Conservation (phyloP, 2,797 vertebrate species). For the Choloepus didactylus region DNA sequence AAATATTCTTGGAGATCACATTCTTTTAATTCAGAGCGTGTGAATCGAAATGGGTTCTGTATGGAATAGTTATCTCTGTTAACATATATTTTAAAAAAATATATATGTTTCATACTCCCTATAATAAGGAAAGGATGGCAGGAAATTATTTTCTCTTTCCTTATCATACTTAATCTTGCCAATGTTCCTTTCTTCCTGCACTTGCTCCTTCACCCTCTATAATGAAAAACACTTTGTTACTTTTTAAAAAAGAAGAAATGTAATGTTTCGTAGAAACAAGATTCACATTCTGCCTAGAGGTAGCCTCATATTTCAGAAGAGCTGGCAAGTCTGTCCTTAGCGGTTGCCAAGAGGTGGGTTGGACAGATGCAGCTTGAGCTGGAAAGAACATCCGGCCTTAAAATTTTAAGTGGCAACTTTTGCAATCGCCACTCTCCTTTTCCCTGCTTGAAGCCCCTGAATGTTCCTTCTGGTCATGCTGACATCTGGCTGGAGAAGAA, state of each 20-base stretch:
- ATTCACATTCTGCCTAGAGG: slow-evolving; percentile 14
- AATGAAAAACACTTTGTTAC: slow-evolving; percentile 36
- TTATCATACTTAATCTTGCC: slow-evolving; percentile 38
- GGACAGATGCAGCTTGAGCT: slow-evolving; percentile 65
- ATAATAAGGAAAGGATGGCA: slow-evolving; percentile 27
- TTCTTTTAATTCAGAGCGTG: slow-evolving; percentile 21
- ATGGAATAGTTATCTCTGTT: slow-evolving; percentile 31
- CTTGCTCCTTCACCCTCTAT: background rate
- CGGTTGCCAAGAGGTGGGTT: slow-evolving; percentile 58
- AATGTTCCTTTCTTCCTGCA: slow-evolving; percentile 19
- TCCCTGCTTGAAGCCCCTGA: slow-evolving; percentile 36
- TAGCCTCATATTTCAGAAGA: slow-evolving; percentile 64
- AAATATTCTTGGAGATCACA: slow-evolving; percentile 42
- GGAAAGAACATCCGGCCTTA: slow-evolving; percentile 70
- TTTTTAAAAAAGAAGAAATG: slow-evolving; percentile 53
- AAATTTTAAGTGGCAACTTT: slow-evolving; percentile 72
- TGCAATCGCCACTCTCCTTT: background rate
- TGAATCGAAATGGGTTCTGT: slow-evolving; percentile 14
- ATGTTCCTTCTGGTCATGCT: slow-evolving; percentile 58
- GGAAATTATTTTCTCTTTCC: slow-evolving; percentile 39
- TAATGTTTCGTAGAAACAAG: slow-evolving; percentile 64
- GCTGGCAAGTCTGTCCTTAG: slow-evolving; percentile 52
- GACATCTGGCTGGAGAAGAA: slow-evolving; percentile 51
- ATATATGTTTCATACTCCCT: background rate
- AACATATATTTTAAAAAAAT: background rate